Conservation (phyloP, 2,113 vertebrate genomes). For the Dromas ardeola region DNA sequence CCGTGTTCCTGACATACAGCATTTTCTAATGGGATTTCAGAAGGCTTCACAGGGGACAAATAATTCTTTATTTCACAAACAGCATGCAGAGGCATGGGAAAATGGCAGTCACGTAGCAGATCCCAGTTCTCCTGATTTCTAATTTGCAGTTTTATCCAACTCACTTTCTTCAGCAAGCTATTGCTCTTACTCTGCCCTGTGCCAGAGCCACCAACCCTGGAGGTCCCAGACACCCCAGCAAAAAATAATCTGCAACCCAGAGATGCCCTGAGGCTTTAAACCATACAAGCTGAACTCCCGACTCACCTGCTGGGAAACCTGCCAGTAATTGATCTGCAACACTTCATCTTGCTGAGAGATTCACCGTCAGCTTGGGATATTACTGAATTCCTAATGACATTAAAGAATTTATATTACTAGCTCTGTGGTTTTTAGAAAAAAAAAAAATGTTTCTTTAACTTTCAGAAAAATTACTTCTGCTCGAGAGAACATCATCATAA, state of each 20-base stretch:
- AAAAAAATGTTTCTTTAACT: neutral
- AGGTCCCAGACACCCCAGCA: neutral
- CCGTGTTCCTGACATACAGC: rapidly evolving
- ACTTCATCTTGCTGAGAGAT: neutral
- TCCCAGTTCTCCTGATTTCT: neutral
- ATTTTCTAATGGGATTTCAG: neutral
- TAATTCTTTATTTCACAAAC: neutral
- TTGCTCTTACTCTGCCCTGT: neutral
- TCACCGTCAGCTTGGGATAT: neutral
- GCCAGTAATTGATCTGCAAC: neutral
- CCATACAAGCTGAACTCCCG: neutral
- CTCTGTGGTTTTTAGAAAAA: rapidly evolving
- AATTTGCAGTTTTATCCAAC: neutral
- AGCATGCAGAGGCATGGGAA: neutral
- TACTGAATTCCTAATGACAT: neutral
- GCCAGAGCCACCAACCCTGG: neutral
- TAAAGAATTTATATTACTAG: neutral
- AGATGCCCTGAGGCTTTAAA: neutral
- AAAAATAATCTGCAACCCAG: neutral
- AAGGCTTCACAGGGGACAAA: neutral
- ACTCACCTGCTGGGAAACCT: neutral
- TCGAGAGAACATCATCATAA: neutral
- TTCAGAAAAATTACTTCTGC: neutral
- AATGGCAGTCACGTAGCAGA: neutral
- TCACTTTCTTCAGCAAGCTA: neutral